Base-by-base conservation (phyloP, 2,797 vertebrate genomes). In the Pteropus rufus region DNA sequence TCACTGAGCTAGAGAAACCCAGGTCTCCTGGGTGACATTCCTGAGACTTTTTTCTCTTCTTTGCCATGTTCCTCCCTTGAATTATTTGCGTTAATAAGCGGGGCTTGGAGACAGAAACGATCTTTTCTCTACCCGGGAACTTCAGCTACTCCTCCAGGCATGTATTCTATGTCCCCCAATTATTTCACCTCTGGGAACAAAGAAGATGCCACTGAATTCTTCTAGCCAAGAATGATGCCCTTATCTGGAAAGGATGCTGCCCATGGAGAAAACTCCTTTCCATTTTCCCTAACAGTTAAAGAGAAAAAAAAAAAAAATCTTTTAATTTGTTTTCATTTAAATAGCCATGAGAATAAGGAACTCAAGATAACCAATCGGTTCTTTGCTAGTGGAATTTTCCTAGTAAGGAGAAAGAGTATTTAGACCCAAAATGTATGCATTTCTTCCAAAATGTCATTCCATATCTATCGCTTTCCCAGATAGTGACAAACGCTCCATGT, bases 361-460 rank as follows among this genome's bases (percentile, higher is more conserved):
- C 46, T 58, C 36, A 31, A 93, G 91, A 96, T 95, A 95, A 96
- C 76, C 70, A 77, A 96, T 96, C 93, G 41, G 52, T 94, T 91
- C 94, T 98, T 98, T 98, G 88, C 98, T 97, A 58, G 96, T 97
- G 92, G 97, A 98, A 98, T 98, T 98, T 98, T 98, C 97, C 95
- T 97, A 97, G 87, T 96, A 96, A 98, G 98, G 97, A 97, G 97
- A 94, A 97, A 98, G 91, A 96, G 96, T 97, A 95, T 95, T 98
- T 98, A 98, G 97, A 97, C 91, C 89, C 92, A 94, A 97, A 98
- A 98, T 98, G 98, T 98, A 98, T 97, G 98, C 98, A 97, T 98
- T 98, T 98, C 97, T 98, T 98, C 98, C 96, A 56, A 98, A 97
- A 95, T 97, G 98, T 98, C 98, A 97, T 97, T 98, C 97, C 97